Evolutionary conservation across 2,113 vertebrate genomes (phyloP).

Genomic region (Pelusios castaneus): DNA sequence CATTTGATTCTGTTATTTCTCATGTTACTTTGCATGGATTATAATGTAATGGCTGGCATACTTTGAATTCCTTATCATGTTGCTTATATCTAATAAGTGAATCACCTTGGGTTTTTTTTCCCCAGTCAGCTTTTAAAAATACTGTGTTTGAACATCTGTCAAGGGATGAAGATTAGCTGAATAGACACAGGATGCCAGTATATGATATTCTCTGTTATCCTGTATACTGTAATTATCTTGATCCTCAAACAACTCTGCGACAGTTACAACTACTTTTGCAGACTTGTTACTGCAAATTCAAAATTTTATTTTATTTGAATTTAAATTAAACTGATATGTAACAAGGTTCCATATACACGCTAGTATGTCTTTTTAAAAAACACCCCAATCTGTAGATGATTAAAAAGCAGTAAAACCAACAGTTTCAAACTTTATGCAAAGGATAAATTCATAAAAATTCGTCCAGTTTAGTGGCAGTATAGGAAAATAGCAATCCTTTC

Average conservation of each 20-base stretch:
- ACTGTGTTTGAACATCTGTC: conserved; percentile 74
- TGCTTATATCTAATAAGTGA: conserved; percentile 71
- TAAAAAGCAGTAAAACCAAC: conserved; percentile 73
- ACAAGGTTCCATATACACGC: conserved; percentile 41
- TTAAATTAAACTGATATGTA: conserved; percentile 75
- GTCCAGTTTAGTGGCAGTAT: conserved; percentile 62
- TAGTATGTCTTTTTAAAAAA: conserved; percentile 46
- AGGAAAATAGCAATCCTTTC: conserved; percentile 70
- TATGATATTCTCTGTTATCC: conserved; percentile 75
- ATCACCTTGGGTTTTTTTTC: conserved; percentile 49
- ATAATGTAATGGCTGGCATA: conserved; percentile 27
- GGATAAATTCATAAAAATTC: conserved; percentile 56
- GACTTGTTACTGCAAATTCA: conserved; percentile 75
- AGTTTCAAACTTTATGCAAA: conserved; percentile 75
- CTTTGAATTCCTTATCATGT: conserved; percentile 55
- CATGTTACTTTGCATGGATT: conserved; percentile 4
- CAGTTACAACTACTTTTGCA: conserved; percentile 72
- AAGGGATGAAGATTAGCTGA: conserved; percentile 73
- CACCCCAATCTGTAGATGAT: conserved; percentile 59
- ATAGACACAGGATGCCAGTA: conserved; percentile 65
- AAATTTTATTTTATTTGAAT: conserved; percentile 75
- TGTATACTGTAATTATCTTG: conserved; percentile 76
- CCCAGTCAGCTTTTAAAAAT: conserved; percentile 70
- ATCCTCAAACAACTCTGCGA: conserved; percentile 75
- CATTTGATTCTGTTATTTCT: conserved; percentile 19